Percentiles rank a stretch among this genome's conserved stretches.
Conservation (phyloP, 2,113 vertebrate species). For the Salminus brasiliensis region DNA sequence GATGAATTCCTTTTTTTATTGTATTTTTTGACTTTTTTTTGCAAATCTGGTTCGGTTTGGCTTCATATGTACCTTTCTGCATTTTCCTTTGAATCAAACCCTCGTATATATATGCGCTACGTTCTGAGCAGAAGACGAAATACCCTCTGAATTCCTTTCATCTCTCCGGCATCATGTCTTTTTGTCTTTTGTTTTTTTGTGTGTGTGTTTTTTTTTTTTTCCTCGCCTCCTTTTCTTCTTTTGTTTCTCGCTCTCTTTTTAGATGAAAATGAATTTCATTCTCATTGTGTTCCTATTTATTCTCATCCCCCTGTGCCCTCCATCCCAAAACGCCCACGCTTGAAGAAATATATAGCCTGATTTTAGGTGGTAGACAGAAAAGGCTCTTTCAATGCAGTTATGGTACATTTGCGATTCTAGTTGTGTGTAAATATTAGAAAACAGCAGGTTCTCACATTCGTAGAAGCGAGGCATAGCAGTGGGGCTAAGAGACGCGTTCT, state of each 20-base stretch:
- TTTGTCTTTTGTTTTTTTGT: too few species aligned
- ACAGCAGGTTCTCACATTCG: constrained; percentile 91
- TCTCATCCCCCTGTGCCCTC: constrained; percentile 32
- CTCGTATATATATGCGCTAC: not conserved
- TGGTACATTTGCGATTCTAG: constrained; percentile 86
- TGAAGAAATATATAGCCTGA: constrained; percentile 56
- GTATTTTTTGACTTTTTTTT: too few species aligned
- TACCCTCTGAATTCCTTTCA: constrained; percentile 6
- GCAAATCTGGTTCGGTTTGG: too few species aligned
- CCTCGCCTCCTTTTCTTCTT: constrained; percentile 11
- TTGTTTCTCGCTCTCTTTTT: constrained; percentile 19
- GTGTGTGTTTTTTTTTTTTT: not conserved
- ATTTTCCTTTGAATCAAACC: not conserved
- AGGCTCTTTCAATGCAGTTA: constrained; percentile 69
- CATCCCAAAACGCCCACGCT: constrained; percentile 33
- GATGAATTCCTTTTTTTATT: too few species aligned
- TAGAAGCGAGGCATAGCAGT: constrained; percentile 88
- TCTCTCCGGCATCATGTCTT: constrained; percentile 20
- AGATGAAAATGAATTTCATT: constrained; percentile 66
- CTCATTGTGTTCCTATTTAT: constrained; percentile 67
- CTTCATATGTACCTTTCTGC: too few species aligned
- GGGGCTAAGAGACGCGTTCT: constrained; percentile 90
- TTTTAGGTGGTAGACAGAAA: constrained; percentile 65
- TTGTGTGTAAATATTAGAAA: constrained; percentile 99
- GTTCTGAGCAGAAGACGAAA: constrained; percentile 4